Percentiles rank a stretch among this genome's conserved stretches.
Evolutionary conservation across 2,113 vertebrate species (phyloP).

Genomic region (Limanda limanda): DNA sequence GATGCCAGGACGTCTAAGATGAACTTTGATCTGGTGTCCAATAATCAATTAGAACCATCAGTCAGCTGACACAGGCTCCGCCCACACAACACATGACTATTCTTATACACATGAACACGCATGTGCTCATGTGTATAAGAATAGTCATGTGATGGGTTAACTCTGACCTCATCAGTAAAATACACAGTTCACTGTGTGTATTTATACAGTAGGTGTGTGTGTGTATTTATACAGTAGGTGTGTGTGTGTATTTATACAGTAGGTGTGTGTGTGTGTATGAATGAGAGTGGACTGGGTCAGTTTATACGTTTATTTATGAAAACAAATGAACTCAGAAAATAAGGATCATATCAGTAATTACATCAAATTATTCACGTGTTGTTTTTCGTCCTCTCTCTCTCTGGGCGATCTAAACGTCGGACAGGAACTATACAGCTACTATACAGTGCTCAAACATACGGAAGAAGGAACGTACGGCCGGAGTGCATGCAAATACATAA

Average conservation of each 20-base stretch:
- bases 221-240: too few relatives aligned
- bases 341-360: constrained; percentile 92
- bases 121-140: too few relatives aligned
- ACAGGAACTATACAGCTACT: constrained; percentile 85
- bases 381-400: constrained; percentile 69
- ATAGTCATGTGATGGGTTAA: too few relatives aligned
- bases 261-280: not conserved
- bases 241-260: too few relatives aligned
- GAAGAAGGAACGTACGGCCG: constrained; percentile 90
- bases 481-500: constrained; percentile 97
- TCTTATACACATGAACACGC: too few relatives aligned
- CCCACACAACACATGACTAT: too few relatives aligned
- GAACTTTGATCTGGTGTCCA: too few relatives aligned
- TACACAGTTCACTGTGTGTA: too few relatives aligned
- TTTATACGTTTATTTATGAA: constrained; percentile 94
- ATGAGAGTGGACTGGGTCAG: constrained; percentile 38
- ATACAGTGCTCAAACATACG: constrained; percentile 92
- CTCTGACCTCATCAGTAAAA: too few relatives aligned
- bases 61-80: too few relatives aligned
- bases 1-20: too few relatives aligned
- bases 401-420: constrained; percentile 63
- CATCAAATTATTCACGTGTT: constrained; percentile 85
- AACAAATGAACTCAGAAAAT: constrained; percentile 91
- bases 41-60: too few relatives aligned
- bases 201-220: not conserved